Base-by-base conservation (phyloP, 1,140 invertebrate genomes). In the Drosophila parabipectinata region DNA sequence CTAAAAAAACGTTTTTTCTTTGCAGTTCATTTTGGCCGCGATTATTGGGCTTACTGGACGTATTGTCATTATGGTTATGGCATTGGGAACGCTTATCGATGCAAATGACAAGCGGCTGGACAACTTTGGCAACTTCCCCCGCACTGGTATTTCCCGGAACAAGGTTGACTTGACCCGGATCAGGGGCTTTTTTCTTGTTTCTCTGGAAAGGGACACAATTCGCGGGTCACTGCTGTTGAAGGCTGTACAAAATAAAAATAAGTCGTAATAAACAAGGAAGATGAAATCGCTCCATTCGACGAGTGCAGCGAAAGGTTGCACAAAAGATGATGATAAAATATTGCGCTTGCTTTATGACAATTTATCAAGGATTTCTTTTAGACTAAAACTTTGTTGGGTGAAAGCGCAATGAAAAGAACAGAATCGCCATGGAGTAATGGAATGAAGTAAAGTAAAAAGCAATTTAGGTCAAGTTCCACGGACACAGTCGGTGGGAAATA, bases 21-120 rank as follows among this genome's bases (percentile, higher is more conserved):
- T 26, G 3, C 1, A 8, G 28, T 72, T 30, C 30, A 8, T 8
- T 21, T 21, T 32, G 15, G 0, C 44, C 50, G 61, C 62, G 52
- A 54, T 76, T 81, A 60, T 73, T 72, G 58, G 51, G 39, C 47
- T 82, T 57, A 73, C 39, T 78, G 77, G 45, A 72, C 37, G 79
- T 63, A 52, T 64, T 74, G 69, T 69, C 58, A 68, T 77, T 59
- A 58, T 68, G 72, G 50, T 66, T 72, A 44, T 57, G 47, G 34
- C 51, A 58, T 41, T 55, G 30, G 47, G n/a, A 56, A 54, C 61
- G 60, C 78, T 81, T 74, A 81, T 82, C 68, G 55, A 48, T 58
- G 59, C 68, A 74, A 82, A 81, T 73, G 79, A 73, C 58, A 60
- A 37, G 62, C 50, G 51, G 30, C 41, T 24, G 64, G 63, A 54